Base-by-base conservation (phyloP, 2,113 vertebrate genomes). In the Mobula birostris region DNA sequence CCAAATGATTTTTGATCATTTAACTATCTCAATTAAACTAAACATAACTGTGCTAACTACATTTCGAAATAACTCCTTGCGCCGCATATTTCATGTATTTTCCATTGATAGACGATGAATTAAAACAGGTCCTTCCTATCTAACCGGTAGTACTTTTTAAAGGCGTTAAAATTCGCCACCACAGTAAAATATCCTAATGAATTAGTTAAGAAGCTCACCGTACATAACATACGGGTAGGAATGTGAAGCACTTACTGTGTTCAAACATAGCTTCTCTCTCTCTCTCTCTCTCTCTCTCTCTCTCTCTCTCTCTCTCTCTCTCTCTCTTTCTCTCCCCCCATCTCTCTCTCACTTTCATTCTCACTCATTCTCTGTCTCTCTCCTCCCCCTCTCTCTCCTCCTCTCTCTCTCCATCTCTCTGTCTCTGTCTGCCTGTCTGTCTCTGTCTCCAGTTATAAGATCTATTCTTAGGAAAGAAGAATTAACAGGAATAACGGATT, bases 401-500 rank as follows among this genome's bases (percentile, higher is more conserved):
- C 48, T 15, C 56, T 90, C 87, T 87, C 32, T 17, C 36, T 12
- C 36, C 40, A 40, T 63, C 83, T n/a, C n/a, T n/a, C n/a, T n/a
- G n/a, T 87, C 56, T 87, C 56, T 63, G 24, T 63, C 85, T 15
- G n/a, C 6, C 21, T n/a, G 48, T 11, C 56, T 3, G 48, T 48
- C 48, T 40, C 63, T 11, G 12, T 70, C 88, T 74, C 90, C 40
- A 48, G 9, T 21, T 70, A 40, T 14, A 74, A 17, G n/a, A 6
- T 76, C 91, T 36, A 93, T 40, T 92, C 66, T 92, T 74, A 74
- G 32, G n/a, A 90, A 17, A 15, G 27, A 90, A 90, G 61, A 90
- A 90, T 61, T 32, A 66, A 63, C n/a, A 68, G 85, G 66, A 7
- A 15, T 66, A 32, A 27, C 29, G 5, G 61, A 63, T 90, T 66